Base-by-base conservation (phyloP, 2,797 vertebrate genomes). In the Chelidonichthys spinosus region DNA sequence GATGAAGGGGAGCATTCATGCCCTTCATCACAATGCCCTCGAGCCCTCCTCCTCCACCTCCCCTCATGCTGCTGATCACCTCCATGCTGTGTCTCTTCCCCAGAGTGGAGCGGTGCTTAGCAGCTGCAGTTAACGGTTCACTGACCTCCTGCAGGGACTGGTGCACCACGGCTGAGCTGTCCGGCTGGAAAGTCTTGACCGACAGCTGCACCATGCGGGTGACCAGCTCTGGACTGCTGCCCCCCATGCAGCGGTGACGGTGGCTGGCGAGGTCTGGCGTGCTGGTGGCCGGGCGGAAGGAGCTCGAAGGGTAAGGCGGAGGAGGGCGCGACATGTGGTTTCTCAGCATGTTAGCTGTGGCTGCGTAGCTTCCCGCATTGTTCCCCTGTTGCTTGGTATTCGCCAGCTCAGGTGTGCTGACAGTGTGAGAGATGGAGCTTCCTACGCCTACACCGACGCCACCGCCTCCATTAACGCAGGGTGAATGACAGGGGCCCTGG, bases 151-250 rank as follows among this genome's bases (percentile, higher is more conserved):
- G 98, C 72, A 97, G 92, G 0, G 96, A 98, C 89, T 98, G 97
- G 50, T 96, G 97, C 61, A 98, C 94, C 1, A 99, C 98, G 0
- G 97, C 96, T 0, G 95, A 96, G 93, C 98, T 99, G 93, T 98
- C 97, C 1, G 97, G 97, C 77, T 99, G 98, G 91, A 99, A 99
- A 15, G 97, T 99, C 91, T 98, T 98, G 35, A 99, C 98, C 0
- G 96, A 97, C 47, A 98, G 95, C 92, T 98, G 97, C n/a, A 99
- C 97, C 88, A 97, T 98, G 17, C 97, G 96, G 1, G 96, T 96
- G 4, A 98, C 96, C 87, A 98, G 76, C 87, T 99, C 97, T 0
- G 98, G 98, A 72, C 97, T 99, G 90, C 97, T 98, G 79, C 97
- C 96, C 0, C 97, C 97, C 25, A 96, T 96, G 0, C 96, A 96